These are phyloP conservation scores for Rhagium mordax DNA, from an alignment of 2,888 invertebrate species.

Conservation along the genomic window DNA sequence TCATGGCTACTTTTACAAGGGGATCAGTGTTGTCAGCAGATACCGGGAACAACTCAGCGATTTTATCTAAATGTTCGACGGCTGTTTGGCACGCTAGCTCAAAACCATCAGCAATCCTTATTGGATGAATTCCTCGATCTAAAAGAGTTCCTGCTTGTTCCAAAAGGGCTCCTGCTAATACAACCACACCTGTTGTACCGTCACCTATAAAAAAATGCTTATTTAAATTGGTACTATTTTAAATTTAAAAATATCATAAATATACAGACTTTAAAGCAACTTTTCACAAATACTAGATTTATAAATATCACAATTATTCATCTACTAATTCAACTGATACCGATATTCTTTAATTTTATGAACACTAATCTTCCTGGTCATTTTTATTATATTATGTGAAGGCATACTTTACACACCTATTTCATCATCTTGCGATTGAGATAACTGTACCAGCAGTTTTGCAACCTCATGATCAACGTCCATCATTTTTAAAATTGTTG, in stretches of 20 bases:
- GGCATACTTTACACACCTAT: conserved; percentile 73
- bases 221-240: not conserved
- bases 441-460: conserved; percentile 97
- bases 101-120: conserved; percentile 98
- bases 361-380: too few species aligned
- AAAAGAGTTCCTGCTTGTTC: conserved; percentile 95
- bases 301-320: too few species aligned
- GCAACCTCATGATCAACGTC: conserved; percentile 99
- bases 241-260: too few species aligned
- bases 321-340: too few species aligned
- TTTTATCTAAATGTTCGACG: conserved; percentile 86
- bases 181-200: conserved; percentile 98
- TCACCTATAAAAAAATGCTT: conserved; percentile 78
- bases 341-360: too few species aligned
- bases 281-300: too few species aligned
- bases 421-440: conserved; percentile 99
- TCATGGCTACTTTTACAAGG: conserved; percentile 96
- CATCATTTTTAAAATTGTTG: conserved; percentile 99
- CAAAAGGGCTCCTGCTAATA: conserved; percentile 87
- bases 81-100: conserved; percentile 96
- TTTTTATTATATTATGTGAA: too few species aligned
- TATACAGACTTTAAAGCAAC: too few species aligned
- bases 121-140: conserved; percentile 98
- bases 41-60: conserved; percentile 92
- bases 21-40: conserved; percentile 88